Conservation (phyloP, 2,888 invertebrate genomes). For the Drosophila anomelani region DNA sequence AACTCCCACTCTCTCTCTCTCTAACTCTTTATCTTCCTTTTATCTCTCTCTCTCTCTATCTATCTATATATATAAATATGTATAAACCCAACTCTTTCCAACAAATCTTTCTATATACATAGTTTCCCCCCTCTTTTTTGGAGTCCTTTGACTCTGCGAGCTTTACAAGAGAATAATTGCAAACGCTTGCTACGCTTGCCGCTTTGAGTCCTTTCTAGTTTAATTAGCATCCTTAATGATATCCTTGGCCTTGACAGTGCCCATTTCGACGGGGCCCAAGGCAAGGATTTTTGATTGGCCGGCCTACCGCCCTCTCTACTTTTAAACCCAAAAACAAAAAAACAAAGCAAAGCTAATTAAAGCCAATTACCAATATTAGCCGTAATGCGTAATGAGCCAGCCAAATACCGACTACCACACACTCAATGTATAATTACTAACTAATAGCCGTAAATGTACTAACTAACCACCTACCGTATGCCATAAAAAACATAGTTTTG, state of each 20-base stretch:
- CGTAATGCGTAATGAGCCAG: constrained; percentile 1
- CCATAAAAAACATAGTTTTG: constrained; percentile 60
- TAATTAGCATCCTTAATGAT: not conserved
- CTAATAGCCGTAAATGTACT: constrained; percentile 49
- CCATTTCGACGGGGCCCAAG: constrained; percentile 20
- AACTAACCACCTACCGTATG: constrained; percentile 57
- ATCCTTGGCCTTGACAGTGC: constrained; percentile 9
- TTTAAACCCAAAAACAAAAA: not conserved
- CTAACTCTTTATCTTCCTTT: constrained; percentile 9
- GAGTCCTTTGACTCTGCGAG: constrained; percentile 14
- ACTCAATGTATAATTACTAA: constrained; percentile 42
- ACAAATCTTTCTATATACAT: constrained; percentile 5
- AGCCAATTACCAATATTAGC: constrained; percentile 7
- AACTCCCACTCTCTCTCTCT: constrained; percentile 12
- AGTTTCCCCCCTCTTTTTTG: constrained; percentile 5
- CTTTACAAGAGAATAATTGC: constrained; percentile 16
- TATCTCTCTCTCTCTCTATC: constrained; percentile 1
- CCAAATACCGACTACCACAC: constrained; percentile 21
- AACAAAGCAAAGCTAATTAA: constrained; percentile 25
- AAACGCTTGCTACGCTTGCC: constrained; percentile 37
- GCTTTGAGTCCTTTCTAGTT: constrained; percentile 28
- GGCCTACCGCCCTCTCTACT: not conserved
- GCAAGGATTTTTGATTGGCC: constrained; percentile 9
- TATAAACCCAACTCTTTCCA: constrained; percentile 8
- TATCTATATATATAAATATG: not conserved